A percentile compares a stretch with the other conserved stretches of the same genome.
Evolutionary conservation across 2,888 invertebrate genomes (phyloP).

Genomic region (Candidula unifasciata): DNA sequence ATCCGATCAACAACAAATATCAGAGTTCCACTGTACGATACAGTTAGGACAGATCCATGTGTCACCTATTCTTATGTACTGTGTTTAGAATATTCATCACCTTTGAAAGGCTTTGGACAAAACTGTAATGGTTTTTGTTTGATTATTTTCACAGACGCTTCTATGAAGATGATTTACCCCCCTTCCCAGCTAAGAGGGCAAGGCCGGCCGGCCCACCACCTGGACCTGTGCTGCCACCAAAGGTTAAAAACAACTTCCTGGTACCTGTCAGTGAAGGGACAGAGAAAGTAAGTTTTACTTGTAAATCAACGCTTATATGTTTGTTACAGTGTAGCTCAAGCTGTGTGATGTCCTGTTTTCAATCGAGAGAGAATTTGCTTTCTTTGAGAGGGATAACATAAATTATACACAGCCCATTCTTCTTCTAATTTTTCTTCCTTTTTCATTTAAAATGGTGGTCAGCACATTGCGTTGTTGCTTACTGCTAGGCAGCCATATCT

Average conservation of each 20-base stretch:
- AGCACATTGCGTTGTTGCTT: no score
- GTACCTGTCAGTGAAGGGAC: conserved; percentile 46
- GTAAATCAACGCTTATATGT: background rate
- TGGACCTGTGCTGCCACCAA: background rate
- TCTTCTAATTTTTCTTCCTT: no score
- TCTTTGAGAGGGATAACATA: no score
- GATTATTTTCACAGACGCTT: background rate
- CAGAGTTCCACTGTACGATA: no score
- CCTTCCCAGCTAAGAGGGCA: background rate
- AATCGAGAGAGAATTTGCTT: no score
- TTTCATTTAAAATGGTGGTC: no score
- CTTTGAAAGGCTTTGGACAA: background rate
- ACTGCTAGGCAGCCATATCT: no score
- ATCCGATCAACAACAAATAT: no score
- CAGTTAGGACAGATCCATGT: background rate
- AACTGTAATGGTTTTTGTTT: background rate
- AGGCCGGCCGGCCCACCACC: background rate
- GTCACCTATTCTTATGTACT: background rate
- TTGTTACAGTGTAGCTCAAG: background rate
- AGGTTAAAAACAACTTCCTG: background rate
- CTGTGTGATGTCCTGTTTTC: no score
- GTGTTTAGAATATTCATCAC: background rate
- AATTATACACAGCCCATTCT: no score
- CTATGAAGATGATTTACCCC: background rate
- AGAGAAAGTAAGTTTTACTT: conserved; percentile 18